Evolutionary conservation across 2,797 vertebrate species (phyloP).

Genomic region (Gobio occitaniae): DNA sequence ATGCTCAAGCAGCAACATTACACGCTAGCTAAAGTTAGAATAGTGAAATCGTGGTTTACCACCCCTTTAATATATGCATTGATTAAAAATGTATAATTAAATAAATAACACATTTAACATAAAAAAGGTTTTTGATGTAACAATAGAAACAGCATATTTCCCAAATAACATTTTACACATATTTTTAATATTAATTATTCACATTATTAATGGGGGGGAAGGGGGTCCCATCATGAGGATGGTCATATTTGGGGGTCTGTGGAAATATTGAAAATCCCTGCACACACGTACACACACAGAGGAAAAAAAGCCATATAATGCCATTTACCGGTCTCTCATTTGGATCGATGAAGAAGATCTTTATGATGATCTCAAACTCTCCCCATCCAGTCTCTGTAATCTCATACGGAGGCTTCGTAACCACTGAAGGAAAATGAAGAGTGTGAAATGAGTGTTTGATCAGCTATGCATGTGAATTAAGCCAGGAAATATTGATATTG

Average conservation of each 20-base stretch:
- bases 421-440: slow-evolving; percentile 78
- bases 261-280: neutral
- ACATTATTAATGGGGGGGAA: neutral
- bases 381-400: slow-evolving; percentile 99
- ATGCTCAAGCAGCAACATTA: too few species aligned
- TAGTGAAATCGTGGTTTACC: too few species aligned
- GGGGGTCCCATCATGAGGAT: neutral
- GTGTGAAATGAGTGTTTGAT: neutral
- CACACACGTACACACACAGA: neutral
- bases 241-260: neutral
- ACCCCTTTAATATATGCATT: neutral
- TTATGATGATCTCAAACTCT: slow-evolving; percentile 98
- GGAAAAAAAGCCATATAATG: neutral
- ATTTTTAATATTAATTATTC: neutral
- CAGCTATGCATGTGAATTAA: neutral
- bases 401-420: slow-evolving; percentile 97
- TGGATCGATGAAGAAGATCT: slow-evolving; percentile 98
- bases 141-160: neutral
- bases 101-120: neutral
- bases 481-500: neutral
- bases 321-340: slow-evolving; percentile 94
- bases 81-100: neutral
- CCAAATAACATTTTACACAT: too few species aligned
- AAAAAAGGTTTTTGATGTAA: neutral
- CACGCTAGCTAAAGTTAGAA: too few species aligned